phyloP scores from a whole-genome alignment of 2,113 vertebrate genomes.

The Melanerpes aurifrons region DNA sequence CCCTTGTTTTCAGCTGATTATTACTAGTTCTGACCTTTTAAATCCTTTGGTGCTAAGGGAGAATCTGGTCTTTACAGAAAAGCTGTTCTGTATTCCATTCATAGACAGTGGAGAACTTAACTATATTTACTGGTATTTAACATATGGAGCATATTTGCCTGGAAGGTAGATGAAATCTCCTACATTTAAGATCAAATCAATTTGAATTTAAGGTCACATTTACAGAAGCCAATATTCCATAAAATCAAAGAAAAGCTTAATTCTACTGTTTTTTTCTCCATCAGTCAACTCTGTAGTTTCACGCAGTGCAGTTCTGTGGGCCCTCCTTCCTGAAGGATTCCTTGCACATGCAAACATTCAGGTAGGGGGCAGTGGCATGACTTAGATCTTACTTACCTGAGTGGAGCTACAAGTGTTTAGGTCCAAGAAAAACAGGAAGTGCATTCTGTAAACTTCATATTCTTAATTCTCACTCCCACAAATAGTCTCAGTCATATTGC shows the following conservation, averaged over 20 bases:
- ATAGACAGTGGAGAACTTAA: constrained; percentile 56
- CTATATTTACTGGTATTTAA: constrained; percentile 71
- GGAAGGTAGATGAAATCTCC: constrained; percentile 64
- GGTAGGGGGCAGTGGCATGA: accelerated
- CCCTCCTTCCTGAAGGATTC: background rate
- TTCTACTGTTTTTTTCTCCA: constrained; percentile 18
- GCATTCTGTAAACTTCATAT: background rate
- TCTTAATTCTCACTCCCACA: background rate
- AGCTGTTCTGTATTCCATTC: constrained; percentile 55
- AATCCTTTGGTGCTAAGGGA: constrained; percentile 68
- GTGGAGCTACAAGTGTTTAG: background rate
- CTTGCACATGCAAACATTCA: background rate
- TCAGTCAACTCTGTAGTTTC: background rate
- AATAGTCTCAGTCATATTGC: background rate
- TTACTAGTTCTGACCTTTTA: constrained; percentile 68
- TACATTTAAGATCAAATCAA: constrained; percentile 69
- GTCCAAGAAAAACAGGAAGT: background rate
- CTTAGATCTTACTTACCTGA: background rate
- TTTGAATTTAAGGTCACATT: constrained; percentile 72
- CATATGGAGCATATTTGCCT: constrained; percentile 68
- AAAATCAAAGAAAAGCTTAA: constrained; percentile 66
- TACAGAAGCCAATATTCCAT: constrained; percentile 51
- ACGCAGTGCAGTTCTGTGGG: accelerated
- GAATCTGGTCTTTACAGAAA: constrained; percentile 63
- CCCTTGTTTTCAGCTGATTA: constrained; percentile 62